Percentiles rank a stretch among this genome's conserved stretches.
Evolutionary conservation across 2,113 vertebrate species (phyloP).

Genomic region (Atherinomorus stipes): DNA sequence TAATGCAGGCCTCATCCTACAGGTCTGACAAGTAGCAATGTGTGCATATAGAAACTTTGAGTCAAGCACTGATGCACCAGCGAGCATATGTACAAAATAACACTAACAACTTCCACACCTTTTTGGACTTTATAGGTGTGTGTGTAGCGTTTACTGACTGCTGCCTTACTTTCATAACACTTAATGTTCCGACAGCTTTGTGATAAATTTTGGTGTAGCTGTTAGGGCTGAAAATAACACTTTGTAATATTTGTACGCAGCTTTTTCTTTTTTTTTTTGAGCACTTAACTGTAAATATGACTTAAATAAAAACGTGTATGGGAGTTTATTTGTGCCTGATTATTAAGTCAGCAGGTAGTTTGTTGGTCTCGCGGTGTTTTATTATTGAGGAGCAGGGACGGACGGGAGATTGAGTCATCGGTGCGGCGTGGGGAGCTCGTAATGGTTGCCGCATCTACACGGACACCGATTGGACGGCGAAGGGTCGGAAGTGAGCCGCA

Average conservation of each 20-base stretch:
- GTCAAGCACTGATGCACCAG: constrained; percentile 68
- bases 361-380: constrained; percentile 5
- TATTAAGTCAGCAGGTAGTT: too few species aligned
- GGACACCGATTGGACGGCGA: constrained; percentile 64
- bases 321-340: too few species aligned
- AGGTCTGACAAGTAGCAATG: constrained; percentile 40
- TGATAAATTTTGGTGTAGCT: constrained; percentile 58
- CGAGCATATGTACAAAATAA: constrained; percentile 67
- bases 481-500: constrained; percentile 68
- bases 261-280: constrained; percentile 56
- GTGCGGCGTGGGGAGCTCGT: constrained; percentile 6
- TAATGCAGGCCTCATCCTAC: constrained; percentile 28
- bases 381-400: constrained; percentile 46
- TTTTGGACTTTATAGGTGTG: constrained; percentile 56
- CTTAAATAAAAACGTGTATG: constrained; percentile 57
- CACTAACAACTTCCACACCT: constrained; percentile 65
- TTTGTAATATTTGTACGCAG: constrained; percentile 80
- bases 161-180: constrained; percentile 77
- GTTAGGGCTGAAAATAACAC: constrained; percentile 71
- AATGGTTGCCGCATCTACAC: constrained; percentile 40
- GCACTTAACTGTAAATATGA: constrained; percentile 80
- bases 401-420: constrained; percentile 70
- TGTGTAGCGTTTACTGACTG: constrained; percentile 72
- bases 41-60: constrained; percentile 34
- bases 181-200: constrained; percentile 68